Evolutionary conservation across 1,140 invertebrate genomes (phyloP).

Genomic region (Drosophila asahinai): DNA sequence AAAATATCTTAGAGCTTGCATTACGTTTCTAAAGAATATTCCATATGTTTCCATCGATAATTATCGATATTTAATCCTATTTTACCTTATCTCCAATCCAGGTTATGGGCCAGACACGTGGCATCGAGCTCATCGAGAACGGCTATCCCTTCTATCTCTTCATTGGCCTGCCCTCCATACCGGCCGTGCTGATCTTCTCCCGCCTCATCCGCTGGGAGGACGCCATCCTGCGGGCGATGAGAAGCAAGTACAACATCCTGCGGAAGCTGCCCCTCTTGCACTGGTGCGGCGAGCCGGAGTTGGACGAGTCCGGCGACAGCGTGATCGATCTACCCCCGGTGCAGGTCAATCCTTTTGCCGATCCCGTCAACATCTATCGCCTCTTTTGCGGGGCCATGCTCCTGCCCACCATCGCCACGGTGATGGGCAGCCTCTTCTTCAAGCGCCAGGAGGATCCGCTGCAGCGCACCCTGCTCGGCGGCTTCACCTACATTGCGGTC

Average conservation of each 20-base stretch:
- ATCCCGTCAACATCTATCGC: constrained; percentile 91
- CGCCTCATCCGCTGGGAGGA: constrained; percentile 98
- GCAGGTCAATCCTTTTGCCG: constrained; percentile 87
- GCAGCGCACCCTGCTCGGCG: constrained; percentile 95
- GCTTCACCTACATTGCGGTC: constrained; percentile 94
- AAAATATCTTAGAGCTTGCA: background rate
- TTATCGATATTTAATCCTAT: background rate
- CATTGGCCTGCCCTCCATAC: constrained; percentile 96
- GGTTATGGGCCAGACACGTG: constrained; percentile 96
- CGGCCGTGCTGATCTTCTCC: constrained; percentile 93
- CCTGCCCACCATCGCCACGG: constrained; percentile 95
- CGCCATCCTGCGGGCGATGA: constrained; percentile 91
- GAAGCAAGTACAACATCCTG: constrained; percentile 87
- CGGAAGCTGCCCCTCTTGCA: constrained; percentile 87
- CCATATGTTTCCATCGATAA: background rate
- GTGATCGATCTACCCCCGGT: constrained; percentile 69
- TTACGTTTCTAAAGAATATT: too few relatives aligned
- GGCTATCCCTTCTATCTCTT: constrained; percentile 95
- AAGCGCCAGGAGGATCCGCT: constrained; percentile 93
- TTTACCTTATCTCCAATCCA: constrained; percentile 76
- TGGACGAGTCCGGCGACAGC: constrained; percentile 16
- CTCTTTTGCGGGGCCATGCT: constrained; percentile 96
- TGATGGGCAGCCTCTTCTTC: constrained; percentile 96
- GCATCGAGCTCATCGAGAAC: constrained; percentile 95
- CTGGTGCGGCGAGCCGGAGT: constrained; percentile 11